phyloP scores from a whole-genome alignment of 2,888 invertebrate species.

The Polydesmus complanatus region DNA sequence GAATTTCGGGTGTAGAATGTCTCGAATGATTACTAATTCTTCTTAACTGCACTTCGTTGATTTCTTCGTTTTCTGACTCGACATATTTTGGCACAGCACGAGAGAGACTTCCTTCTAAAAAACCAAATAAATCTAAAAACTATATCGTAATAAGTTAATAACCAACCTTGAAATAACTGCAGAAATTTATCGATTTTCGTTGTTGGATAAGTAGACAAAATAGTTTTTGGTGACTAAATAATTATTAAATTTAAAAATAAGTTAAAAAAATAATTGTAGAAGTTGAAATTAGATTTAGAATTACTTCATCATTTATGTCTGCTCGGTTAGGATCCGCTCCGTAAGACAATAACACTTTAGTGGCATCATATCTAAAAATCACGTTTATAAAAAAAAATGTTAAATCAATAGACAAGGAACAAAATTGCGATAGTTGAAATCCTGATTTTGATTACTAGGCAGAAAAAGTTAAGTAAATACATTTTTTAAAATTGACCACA shows the following conservation, averaged over 20 bases:
- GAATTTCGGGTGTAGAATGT: neutral
- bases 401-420: no score
- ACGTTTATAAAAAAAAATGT: neutral
- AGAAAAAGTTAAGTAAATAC: no score
- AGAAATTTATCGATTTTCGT: conserved; percentile 10
- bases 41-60: neutral
- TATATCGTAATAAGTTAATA: neutral
- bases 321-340: conserved; percentile 9
- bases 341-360: conserved; percentile 8
- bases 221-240: conserved; percentile 11
- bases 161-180: conserved; percentile 9
- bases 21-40: no score
- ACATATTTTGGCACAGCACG: conserved; percentile 9
- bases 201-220: conserved; percentile 10
- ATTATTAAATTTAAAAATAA: neutral
- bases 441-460: no score
- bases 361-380: conserved; percentile 9
- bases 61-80: conserved; percentile 1
- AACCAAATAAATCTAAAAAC: neutral
- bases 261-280: no score
- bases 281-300: no score
- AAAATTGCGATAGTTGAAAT: no score
- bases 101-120: conserved; percentile 1
- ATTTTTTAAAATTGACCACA: no score
- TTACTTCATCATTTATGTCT: conserved; percentile 11